Base-by-base conservation (phyloP, 2,113 vertebrate species). In the Sula dactylatra region DNA sequence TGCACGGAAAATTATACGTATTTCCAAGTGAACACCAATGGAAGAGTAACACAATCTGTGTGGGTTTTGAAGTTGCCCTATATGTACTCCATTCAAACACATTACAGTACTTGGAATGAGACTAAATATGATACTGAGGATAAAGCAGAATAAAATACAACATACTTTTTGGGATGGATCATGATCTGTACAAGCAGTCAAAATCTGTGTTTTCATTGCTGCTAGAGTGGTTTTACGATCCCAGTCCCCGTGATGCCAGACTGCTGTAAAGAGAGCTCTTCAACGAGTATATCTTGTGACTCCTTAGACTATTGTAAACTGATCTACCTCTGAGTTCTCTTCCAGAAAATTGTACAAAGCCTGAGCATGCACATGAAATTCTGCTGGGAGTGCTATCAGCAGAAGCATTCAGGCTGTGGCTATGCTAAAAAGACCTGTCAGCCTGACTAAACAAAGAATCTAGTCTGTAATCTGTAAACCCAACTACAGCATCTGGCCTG, bases 31-130 rank as follows among this genome's bases (percentile, higher is more conserved):
- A 94, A 24, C 34, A 65, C 40, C 77, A 83, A 56, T 67, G 88
- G 62, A 95, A 77, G 36, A 95, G 56, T 55, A 95, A 88, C 31
- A 70, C 64, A 95, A 40, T 91, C 93, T 78, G 55, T 88, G 65
- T 56, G n/a, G 10, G n/a, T 92, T 88, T 81, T 66, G 42, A 64
- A 81, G 61, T 34, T 64, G n/a, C 19, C 44, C 27, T 67, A 7
- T 47, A 72, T 55, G 67, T 59, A n/a, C 16, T 91, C 27, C 34
- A n/a, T 36, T 93, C 69, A 62, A 87, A 55, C 27, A 91, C 81
- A 82, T 52, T 25, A 36, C 31, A 47, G 29, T 26, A 49, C 76
- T 52, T 82, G 26, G 59, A 94, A 78, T 42, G 22, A 73, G 31
- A 81, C 21, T 77, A 56, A 76, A 65, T 50, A 26, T 25, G 44